phyloP scores from a whole-genome alignment of 2,888 invertebrate genomes.

The Caenorhabditis macrosperma region DNA sequence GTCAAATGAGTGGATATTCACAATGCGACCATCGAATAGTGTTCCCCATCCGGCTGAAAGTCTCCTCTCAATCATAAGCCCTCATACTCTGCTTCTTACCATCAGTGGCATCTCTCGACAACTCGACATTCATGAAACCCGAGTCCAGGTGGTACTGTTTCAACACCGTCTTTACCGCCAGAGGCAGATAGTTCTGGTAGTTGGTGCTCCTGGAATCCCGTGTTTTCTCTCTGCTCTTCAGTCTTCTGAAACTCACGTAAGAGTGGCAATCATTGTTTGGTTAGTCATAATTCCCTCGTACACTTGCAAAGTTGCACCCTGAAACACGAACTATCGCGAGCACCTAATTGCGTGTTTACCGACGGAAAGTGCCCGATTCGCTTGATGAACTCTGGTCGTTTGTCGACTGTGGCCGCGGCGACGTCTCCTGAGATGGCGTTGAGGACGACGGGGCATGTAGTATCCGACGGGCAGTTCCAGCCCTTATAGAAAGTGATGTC shows the following conservation, averaged over 20 bases:
- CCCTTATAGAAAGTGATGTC: background rate
- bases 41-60: slow-evolving; percentile 11
- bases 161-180: background rate
- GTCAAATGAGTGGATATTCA: slow-evolving; percentile 11
- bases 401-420: slow-evolving; percentile 16
- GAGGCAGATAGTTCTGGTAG: slow-evolving; percentile 14
- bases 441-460: slow-evolving; percentile 1
- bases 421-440: slow-evolving; percentile 3
- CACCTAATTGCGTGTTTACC: background rate
- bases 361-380: slow-evolving; percentile 7
- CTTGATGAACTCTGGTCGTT: slow-evolving; percentile 18
- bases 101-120: background rate
- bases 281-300: slow-evolving; percentile 25
- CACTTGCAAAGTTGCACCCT: slow-evolving; percentile 16
- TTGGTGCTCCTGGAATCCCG: slow-evolving; percentile 12
- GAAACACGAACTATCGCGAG: background rate
- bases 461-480: slow-evolving; percentile 7
- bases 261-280: slow-evolving; percentile 6
- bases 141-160: slow-evolving; percentile 15
- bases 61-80: background rate
- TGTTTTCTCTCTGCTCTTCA: background rate
- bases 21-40: slow-evolving; percentile 10
- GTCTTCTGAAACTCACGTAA: slow-evolving; percentile 18
- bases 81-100: background rate
- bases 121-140: background rate